Percentiles rank a stretch among this genome's conserved stretches.
Evolutionary conservation across 1,140 invertebrate genomes (phyloP).

Genomic region (Orius insidiosus): DNA sequence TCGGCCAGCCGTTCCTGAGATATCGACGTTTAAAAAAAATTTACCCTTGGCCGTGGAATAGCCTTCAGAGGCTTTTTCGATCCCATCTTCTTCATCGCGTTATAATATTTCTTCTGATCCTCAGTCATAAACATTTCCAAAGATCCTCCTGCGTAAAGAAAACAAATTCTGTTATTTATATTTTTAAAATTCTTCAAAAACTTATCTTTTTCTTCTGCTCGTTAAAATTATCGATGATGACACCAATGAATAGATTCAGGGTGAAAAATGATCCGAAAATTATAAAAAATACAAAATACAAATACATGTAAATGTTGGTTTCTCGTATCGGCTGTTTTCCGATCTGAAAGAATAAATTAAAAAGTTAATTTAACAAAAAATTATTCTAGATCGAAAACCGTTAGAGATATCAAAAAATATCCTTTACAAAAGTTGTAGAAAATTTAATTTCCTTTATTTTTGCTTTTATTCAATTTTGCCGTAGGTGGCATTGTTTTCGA

Average conservation of each 20-base stretch:
- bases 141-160: conserved; percentile 68
- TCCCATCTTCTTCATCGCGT: conserved; percentile 99
- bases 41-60: conserved; percentile 87
- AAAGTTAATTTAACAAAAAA: no score
- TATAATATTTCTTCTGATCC: conserved; percentile 99
- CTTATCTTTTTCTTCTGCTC: conserved; percentile 93
- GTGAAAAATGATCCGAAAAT: conserved; percentile 97
- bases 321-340: conserved; percentile 82
- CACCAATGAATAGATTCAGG: conserved; percentile 93
- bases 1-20: no score
- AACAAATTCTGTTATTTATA: conserved; percentile 9
- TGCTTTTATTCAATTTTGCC: no score
- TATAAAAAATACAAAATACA: conserved; percentile 97
- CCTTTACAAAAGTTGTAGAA: no score
- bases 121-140: conserved; percentile 99
- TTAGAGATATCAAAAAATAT: no score
- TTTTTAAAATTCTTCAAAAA: conserved; percentile 14
- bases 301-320: conserved; percentile 90
- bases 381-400: no score
- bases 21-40: no score
- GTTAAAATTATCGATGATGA: conserved; percentile 97
- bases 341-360: conserved; percentile 38
- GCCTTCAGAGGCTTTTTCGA: conserved; percentile 96
- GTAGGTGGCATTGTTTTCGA: no score
- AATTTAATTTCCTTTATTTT: no score